Base-by-base conservation (phyloP, 2,888 invertebrate species). In the Drosophila percnosoma region DNA sequence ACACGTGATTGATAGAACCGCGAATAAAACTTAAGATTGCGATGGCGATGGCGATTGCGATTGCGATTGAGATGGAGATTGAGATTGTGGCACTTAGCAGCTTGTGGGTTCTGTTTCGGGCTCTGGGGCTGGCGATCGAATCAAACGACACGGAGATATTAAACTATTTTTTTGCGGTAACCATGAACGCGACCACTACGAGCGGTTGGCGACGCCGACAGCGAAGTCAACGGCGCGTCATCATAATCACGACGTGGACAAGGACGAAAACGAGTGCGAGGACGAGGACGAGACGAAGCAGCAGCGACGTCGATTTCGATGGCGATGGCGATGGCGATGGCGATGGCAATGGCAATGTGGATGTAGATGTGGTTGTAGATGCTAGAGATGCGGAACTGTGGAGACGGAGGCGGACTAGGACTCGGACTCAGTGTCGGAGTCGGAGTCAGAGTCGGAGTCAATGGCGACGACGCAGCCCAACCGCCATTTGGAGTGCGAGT, bases 161-260 rank as follows among this genome's bases (percentile, higher is more conserved):
- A 92, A 93, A 93, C 91, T 91, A 92, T 92, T 92, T 92, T 83
- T 92, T 93, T 92, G 93, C 91, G 93, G 92, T 92, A 92, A 92
- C 91, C 91, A 92, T 91, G 91, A 92, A 92, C 91, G 92, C 92
- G 92, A 92, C 92, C 92, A 90, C 92, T 89, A 92, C 91, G 92
- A 89, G 89, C 88, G 89, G 90, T 90, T 90, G 82, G 80, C 80
- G 78, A 89, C 82, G 84, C 71, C 80, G 81, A 72, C 87, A 78
- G 76, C 83, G 78, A 68, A 81, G 74, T 78, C 77, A 77, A 48
- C 78, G 77, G 82, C 79, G 82, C 78, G 68, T 70, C 77, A 81
- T 80, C 78, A 79, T 78, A 79, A 89, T 84, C 83, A 75, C 75
- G 74, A 76, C 82, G 73, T 78, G 77, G 75, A 66, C 83, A 70